phyloP scores from a whole-genome alignment of 2,113 vertebrate genomes.

The Phylloscopus trochiloides region DNA sequence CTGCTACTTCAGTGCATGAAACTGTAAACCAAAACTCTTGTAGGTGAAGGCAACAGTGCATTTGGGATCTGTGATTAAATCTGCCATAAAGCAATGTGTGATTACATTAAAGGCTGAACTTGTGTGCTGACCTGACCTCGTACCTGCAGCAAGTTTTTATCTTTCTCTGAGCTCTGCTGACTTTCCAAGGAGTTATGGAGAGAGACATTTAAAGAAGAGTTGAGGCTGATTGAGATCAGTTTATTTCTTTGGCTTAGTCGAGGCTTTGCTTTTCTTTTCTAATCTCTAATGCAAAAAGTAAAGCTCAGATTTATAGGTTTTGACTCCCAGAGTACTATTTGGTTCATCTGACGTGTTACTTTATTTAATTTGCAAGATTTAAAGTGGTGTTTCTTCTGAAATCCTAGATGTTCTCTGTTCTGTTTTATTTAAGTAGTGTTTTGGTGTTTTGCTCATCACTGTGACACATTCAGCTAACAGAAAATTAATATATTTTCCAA shows the following conservation, averaged over 20 bases:
- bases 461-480: neutral
- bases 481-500: neutral
- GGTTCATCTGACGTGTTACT: neutral
- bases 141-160: neutral
- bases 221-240: neutral
- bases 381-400: neutral
- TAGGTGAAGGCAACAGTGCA: neutral
- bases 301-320: neutral
- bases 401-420: neutral
- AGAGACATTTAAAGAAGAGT: neutral
- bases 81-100: neutral
- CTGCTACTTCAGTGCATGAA: neutral
- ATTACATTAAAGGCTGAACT: neutral
- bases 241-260: neutral
- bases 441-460: neutral
- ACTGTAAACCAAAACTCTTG: neutral
- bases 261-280: neutral
- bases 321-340: neutral
- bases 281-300: neutral
- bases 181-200: neutral
- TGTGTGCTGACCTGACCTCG: neutral
- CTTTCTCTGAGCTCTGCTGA: neutral
- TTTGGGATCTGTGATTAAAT: slow-evolving; percentile 10
- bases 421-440: neutral
- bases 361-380: slow-evolving; percentile 4